Evolutionary conservation across 2,888 invertebrate genomes (phyloP).

Genomic region (Temnothorax unifasciatus): DNA sequence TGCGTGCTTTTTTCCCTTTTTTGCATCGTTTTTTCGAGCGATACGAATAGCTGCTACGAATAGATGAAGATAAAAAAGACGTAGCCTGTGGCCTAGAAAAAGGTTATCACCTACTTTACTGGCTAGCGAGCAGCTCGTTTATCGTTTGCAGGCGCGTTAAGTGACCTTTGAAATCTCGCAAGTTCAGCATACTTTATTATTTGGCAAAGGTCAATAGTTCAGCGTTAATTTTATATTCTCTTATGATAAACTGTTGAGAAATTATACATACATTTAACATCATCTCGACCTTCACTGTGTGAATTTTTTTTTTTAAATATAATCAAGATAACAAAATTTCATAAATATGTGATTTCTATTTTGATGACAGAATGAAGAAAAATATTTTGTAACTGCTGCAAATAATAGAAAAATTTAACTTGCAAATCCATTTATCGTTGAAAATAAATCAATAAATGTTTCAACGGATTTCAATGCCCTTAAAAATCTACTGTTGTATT

Average conservation of each 20-base stretch:
- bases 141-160: conserved; percentile 57
- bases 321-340: neutral
- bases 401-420: conserved; percentile 11
- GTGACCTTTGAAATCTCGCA: conserved; percentile 58
- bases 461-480: neutral
- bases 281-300: neutral
- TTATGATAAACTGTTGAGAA: neutral
- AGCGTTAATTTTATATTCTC: conserved; percentile 22
- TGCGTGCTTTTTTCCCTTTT: conserved; percentile 24
- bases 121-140: conserved; percentile 47
- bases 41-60: conserved; percentile 50
- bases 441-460: conserved; percentile 1
- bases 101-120: conserved; percentile 60
- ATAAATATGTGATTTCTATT: neutral
- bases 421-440: neutral
- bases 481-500: conserved; percentile 17
- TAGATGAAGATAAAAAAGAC: conserved; percentile 54
- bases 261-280: neutral
- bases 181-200: conserved; percentile 60
- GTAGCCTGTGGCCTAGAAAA: conserved; percentile 55
- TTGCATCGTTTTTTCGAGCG: neutral
- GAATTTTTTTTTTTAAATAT: conserved; percentile 5
- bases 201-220: conserved; percentile 55
- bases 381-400: neutral
- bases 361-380: neutral